These are phyloP conservation scores for Solenopsis invicta DNA, from an alignment of 1,140 invertebrate species.

Conservation along the genomic window DNA sequence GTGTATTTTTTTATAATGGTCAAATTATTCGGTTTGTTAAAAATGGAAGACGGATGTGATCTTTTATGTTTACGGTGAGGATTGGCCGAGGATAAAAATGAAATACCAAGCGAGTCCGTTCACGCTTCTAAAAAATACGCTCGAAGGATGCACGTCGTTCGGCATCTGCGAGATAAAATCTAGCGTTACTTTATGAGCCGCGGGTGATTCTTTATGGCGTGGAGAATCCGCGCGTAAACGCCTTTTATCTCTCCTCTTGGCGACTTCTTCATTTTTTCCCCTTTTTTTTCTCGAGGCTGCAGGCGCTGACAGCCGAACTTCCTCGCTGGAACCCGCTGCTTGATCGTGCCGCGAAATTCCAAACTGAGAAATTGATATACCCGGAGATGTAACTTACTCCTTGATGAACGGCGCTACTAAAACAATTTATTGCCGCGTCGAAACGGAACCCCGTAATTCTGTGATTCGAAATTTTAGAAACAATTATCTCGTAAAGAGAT, in stretches of 20 bases:
- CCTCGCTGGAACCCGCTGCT: slow-evolving; percentile 39
- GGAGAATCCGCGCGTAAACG: slow-evolving; percentile 70
- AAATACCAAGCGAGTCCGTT: slow-evolving; percentile 49
- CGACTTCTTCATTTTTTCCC: slow-evolving; percentile 61
- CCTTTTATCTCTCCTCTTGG: slow-evolving; percentile 60
- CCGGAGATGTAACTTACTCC: slow-evolving; percentile 32
- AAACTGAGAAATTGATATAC: slow-evolving; percentile 74
- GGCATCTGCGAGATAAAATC: slow-evolving; percentile 85
- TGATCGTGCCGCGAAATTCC: slow-evolving; percentile 70
- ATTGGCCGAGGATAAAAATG: slow-evolving; percentile 49
- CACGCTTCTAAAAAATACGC: slow-evolving; percentile 71
- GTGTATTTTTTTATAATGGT: neutral
- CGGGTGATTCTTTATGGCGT: slow-evolving; percentile 86
- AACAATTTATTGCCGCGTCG: slow-evolving; percentile 31
- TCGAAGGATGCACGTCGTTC: slow-evolving; percentile 79
- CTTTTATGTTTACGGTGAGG: neutral
- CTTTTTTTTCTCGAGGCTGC: slow-evolving; percentile 32
- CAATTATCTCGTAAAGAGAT: neutral
- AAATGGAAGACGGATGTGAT: neutral
- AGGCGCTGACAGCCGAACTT: slow-evolving; percentile 73
- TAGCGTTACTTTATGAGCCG: slow-evolving; percentile 87
- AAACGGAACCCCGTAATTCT: neutral
- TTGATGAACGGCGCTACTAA: slow-evolving; percentile 33
- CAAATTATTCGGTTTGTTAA: slow-evolving; percentile 10
- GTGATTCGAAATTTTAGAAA: slow-evolving; percentile 5